Evolutionary conservation across 2,113 vertebrate genomes (phyloP).

Genomic region (mouse (Mus musculus)): GRCm39 chr2:67521501-67522000

Average conservation of each 20-base stretch:
- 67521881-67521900: not conserved
- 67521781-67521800: not conserved
- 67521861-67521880: not conserved
- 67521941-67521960: not conserved
- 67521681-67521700: not conserved
- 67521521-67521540: not conserved
- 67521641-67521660: not conserved
- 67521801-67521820: not conserved
- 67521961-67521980: not conserved
- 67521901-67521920: not conserved
- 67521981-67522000: not conserved
- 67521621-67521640: not conserved
- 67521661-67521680: not conserved
- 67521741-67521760: not conserved
- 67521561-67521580: conserved; percentile 19
- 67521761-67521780: not conserved
- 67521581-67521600: not conserved
- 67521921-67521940: not conserved
- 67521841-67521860: not conserved
- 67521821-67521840: not conserved
- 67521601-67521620: not conserved
- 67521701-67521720: not conserved
- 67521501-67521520: conserved; percentile 11
- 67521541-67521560: not conserved
- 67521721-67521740: not conserved